These are phyloP conservation scores for Acleris literana DNA, from an alignment of 2,888 invertebrate species.

Conservation along the genomic window DNA sequence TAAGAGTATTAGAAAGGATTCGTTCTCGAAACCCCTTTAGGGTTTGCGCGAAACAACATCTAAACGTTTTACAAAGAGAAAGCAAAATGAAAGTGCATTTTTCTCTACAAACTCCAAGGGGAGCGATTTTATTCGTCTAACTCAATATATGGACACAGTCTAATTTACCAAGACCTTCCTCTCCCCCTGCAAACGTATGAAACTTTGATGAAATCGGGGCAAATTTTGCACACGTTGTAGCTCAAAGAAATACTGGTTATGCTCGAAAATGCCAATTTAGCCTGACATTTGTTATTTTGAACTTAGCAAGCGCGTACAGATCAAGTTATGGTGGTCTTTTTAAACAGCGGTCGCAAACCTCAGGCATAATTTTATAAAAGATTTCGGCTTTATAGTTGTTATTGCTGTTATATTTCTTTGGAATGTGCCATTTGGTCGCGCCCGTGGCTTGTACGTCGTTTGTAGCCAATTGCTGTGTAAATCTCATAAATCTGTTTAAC, in stretches of 20 bases:
- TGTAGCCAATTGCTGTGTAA: constrained; percentile 29
- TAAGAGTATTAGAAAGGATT: background rate
- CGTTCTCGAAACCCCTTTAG: constrained; percentile 3
- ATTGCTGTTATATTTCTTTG: constrained; percentile 39
- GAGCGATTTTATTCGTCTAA: constrained; percentile 34
- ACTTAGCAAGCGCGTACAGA: background rate
- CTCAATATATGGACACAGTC: constrained; percentile 26
- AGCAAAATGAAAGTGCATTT: constrained; percentile 34
- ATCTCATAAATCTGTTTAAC: constrained; percentile 23
- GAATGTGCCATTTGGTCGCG: constrained; percentile 36
- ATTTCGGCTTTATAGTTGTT: constrained; percentile 37
- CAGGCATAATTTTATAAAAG: constrained; percentile 36
- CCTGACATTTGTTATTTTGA: background rate
- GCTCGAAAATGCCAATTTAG: background rate
- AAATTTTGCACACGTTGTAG: constrained; percentile 1
- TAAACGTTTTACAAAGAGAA: constrained; percentile 14
- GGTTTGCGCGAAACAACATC: constrained; percentile 16
- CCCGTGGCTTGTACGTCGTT: constrained; percentile 29
- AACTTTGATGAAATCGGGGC: background rate
- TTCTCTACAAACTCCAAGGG: constrained; percentile 22
- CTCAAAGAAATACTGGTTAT: constrained; percentile 13
- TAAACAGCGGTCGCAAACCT: constrained; percentile 36
- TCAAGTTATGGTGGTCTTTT: constrained; percentile 10
- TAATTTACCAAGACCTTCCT: constrained; percentile 12
- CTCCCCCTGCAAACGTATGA: background rate